Evolutionary conservation across 1,140 invertebrate species (phyloP), one percentile per base, ranked within the genome.

Genomic region (Dryas iulia): DNA sequence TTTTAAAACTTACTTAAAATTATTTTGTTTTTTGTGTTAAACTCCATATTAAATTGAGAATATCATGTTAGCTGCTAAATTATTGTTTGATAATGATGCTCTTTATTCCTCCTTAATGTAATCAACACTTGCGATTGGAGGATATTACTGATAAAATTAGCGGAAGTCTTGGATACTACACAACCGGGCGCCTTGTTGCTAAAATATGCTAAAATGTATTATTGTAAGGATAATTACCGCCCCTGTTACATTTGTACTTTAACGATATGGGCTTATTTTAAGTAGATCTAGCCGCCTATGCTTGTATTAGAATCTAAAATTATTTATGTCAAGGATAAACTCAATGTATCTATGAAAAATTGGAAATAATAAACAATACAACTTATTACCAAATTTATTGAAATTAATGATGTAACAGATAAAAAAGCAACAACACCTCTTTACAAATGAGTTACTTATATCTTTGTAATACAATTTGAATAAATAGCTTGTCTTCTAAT

Each of bases 281-380:
- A 47, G 18, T 47, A 47, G 18, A 21, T 47, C 39, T 47, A 47
- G 18, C n/a, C 33, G 33, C 39, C 18, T 47, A 21, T 21, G 39
- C 39, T 47, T 47, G 18, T 47, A 47, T 47, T 47, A 47, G 14
- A 47, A 47, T 21, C 8, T 21, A 21, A 47, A 47, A 47, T 18
- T 47, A 21, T 21, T 47, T 8, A 18, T 1, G 3, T 47, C 7
- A 47, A 21, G 18, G 6, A 18, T 14, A 21, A 47, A n/a, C 7
- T n/a, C 39, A 47, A 47, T 47, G 39, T 47, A 47, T 47, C 39
- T 47, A 47, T 47, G n/a, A 21, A 18, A 47, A 47, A n/a, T n/a
- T 39, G 0, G 21, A 47, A 21, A 21, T 47, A 21, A 21, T 47
- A 47, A 18, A 39, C 1, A 18, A 39, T 39, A n/a, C 12, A 47